These are phyloP conservation scores for Pionites leucogaster DNA, from an alignment of 2,113 vertebrate genomes.

Conservation along the genomic window DNA sequence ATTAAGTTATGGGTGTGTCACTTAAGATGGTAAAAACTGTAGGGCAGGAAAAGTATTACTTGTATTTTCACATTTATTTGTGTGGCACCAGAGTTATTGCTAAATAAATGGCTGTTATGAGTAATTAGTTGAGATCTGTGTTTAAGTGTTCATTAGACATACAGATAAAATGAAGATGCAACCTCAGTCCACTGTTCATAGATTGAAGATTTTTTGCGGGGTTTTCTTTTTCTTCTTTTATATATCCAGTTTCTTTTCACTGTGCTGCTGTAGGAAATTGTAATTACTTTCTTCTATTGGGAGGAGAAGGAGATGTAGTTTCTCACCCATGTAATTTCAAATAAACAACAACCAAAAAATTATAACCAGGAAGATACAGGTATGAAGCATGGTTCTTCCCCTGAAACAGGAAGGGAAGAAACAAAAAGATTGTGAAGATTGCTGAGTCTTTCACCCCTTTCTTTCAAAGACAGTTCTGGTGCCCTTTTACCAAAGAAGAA, in stretches of 20 bases:
- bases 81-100: not conserved
- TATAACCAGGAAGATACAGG: not conserved
- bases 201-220: not conserved
- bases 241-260: not conserved
- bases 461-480: slow-evolving; percentile 20
- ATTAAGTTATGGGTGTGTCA: not conserved
- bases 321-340: not conserved
- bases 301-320: not conserved
- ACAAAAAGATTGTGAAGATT: not conserved
- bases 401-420: not conserved
- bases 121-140: not conserved
- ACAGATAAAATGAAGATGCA: not conserved
- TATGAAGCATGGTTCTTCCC: not conserved
- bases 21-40: not conserved
- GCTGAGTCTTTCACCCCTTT: not conserved
- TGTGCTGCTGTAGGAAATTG: not conserved
- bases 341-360: not conserved
- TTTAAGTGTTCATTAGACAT: not conserved
- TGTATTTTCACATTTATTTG: not conserved
- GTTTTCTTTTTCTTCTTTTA: not conserved
- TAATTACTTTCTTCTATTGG: not conserved
- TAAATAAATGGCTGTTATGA: not conserved
- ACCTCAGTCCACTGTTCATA: not conserved
- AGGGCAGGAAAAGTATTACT: not conserved
- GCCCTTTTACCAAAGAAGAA: slow-evolving; percentile 3